These are phyloP conservation scores for Megalurothrips usitatus DNA, from an alignment of 2,888 invertebrate species.

Conservation along the genomic window DNA sequence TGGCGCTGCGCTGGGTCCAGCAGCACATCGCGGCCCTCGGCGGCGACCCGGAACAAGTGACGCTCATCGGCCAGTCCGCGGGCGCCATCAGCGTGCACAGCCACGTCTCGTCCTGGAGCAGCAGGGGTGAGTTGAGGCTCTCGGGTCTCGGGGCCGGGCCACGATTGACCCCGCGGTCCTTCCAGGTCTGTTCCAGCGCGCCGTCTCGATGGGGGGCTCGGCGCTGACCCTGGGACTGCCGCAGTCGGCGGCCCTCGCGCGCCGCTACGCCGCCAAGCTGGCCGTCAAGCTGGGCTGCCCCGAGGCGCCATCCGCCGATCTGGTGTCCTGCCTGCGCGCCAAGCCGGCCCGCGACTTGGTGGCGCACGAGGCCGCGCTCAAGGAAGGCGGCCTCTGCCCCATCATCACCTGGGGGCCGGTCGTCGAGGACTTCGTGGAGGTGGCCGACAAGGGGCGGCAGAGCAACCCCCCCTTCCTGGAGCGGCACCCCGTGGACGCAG, in stretches of 20 bases:
- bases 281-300: conserved; percentile 27
- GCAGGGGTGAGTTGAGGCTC: neutral
- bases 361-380: neutral
- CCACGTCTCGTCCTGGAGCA: neutral
- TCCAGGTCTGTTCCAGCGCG: conserved; percentile 37
- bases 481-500: neutral
- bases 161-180: neutral
- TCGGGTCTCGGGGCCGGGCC: too few relatives aligned
- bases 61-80: conserved; percentile 18
- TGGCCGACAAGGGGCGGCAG: neutral
- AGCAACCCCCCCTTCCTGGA: neutral
- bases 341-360: neutral
- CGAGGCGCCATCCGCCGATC: neutral
- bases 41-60: conserved; percentile 30
- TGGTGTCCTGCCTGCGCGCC: neutral
- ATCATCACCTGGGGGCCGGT: conserved; percentile 1
- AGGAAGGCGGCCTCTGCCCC: neutral
- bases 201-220: conserved; percentile 36
- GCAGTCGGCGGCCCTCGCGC: conserved; percentile 7
- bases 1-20: conserved; percentile 36
- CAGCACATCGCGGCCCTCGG: conserved; percentile 30
- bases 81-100: conserved; percentile 26
- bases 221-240: conserved; percentile 34
- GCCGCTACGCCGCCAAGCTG: conserved; percentile 19
- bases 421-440: neutral